Conservation (phyloP, 2,888 invertebrate species). For the Gryllus longicercus region DNA sequence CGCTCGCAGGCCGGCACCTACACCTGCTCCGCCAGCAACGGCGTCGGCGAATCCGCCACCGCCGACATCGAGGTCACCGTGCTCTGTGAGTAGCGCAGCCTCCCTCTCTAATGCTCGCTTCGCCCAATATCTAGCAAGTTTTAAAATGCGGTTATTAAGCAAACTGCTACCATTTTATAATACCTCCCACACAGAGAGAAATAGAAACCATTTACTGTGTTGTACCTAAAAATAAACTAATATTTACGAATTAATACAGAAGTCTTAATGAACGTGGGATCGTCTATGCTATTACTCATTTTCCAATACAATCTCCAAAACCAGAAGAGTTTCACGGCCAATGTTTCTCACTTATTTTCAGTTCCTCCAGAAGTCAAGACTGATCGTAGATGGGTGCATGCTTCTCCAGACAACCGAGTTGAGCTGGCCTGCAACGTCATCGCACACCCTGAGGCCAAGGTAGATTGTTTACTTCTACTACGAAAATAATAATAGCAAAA, state of each 20-base stretch:
- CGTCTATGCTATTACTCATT: background rate
- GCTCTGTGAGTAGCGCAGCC: conserved; percentile 58
- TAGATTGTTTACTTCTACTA: conserved; percentile 45
- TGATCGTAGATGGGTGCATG: conserved; percentile 67
- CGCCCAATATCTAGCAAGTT: no score
- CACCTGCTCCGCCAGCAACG: conserved; percentile 69
- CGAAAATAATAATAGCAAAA: no score
- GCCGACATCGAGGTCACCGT: conserved; percentile 67
- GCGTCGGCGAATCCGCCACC: conserved; percentile 67
- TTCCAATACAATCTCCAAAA: background rate
- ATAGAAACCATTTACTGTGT: no score
- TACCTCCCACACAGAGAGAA: no score
- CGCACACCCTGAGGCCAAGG: conserved; percentile 65
- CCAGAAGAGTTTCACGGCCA: background rate
- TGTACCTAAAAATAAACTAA: no score
- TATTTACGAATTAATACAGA: no score
- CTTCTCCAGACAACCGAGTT: conserved; percentile 65
- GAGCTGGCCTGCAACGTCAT: conserved; percentile 66
- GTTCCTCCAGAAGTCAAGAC: conserved; percentile 72
- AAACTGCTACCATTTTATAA: no score
- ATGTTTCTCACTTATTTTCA: conserved; percentile 44
- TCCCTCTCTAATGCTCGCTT: background rate
- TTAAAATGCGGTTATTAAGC: no score
- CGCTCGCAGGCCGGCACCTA: conserved; percentile 62
- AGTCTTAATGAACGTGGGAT: no score